Evolutionary conservation across 2,797 vertebrate species (phyloP).

Genomic region (Kryptopterus vitreolus): DNA sequence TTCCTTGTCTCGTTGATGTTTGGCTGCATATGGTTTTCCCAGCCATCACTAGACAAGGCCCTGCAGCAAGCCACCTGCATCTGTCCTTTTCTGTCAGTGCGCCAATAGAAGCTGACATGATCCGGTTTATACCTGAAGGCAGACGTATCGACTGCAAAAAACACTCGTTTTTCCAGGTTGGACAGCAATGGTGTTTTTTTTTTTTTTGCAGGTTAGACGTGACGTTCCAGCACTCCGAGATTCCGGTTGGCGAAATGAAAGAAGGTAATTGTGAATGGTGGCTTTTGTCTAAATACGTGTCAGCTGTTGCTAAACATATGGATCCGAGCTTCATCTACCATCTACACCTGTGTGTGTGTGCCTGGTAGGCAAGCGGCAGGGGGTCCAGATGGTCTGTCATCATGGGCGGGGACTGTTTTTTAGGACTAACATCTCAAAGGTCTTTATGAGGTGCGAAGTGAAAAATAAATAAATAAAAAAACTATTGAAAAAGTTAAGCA

Average conservation of each 20-base stretch:
- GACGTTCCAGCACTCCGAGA: not conserved
- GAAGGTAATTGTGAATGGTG: not conserved
- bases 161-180: not conserved
- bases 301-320: conserved; percentile 15
- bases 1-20: not conserved
- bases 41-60: not conserved
- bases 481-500: not conserved
- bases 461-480: too few relatives aligned
- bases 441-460: conserved; percentile 40
- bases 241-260: conserved; percentile 1
- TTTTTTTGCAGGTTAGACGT: too few relatives aligned
- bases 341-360: conserved; percentile 16
- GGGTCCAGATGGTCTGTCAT: conserved; percentile 38
- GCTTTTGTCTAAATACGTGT: conserved; percentile 17
- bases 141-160: not conserved
- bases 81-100: not conserved
- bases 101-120: conserved; percentile 1
- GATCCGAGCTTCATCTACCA: conserved; percentile 16
- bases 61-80: conserved; percentile 15
- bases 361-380: conserved; percentile 33
- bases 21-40: conserved; percentile 2
- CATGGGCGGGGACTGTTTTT: conserved; percentile 18
- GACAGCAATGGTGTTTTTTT: not conserved
- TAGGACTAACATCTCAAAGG: conserved; percentile 39
- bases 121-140: conserved; percentile 13